A percentile compares a stretch with the other conserved stretches of the same genome.
phyloP scores from a whole-genome alignment of 2,113 vertebrate species.

The Nannobrachium achirus region DNA sequence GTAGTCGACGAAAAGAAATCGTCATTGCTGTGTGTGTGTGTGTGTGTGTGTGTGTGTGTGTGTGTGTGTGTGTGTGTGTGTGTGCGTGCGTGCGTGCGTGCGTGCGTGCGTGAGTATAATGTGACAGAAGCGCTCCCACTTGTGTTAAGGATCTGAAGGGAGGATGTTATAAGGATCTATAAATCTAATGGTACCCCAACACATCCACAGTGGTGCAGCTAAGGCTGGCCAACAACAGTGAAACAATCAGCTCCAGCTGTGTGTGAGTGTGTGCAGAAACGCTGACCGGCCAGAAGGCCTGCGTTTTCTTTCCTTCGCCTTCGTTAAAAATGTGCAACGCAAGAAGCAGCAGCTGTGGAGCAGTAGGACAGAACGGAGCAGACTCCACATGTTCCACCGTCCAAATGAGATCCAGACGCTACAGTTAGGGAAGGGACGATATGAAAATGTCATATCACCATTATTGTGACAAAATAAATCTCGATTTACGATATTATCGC shows the following conservation, averaged over 20 bases:
- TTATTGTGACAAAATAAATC: too few species aligned
- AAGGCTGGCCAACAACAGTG: slow-evolving; percentile 34
- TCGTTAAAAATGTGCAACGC: slow-evolving; percentile 41
- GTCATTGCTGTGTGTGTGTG: background rate
- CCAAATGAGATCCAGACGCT: slow-evolving; percentile 68
- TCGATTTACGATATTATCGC: too few species aligned
- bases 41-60: background rate
- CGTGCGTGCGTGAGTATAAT: background rate
- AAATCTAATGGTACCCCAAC: background rate
- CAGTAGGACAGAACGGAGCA: slow-evolving; percentile 9
- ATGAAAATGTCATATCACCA: too few species aligned
- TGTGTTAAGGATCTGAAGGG: background rate
- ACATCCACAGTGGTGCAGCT: slow-evolving; percentile 13
- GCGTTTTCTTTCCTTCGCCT: slow-evolving; percentile 48
- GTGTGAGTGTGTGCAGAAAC: background rate
- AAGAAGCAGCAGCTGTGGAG: slow-evolving; percentile 56
- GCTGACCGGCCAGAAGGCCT: slow-evolving; percentile 5
- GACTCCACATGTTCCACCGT: slow-evolving; percentile 52
- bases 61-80: background rate
- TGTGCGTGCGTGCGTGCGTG: background rate
- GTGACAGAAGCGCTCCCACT: slow-evolving; percentile 5
- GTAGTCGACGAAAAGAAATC: too few species aligned
- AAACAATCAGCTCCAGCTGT: slow-evolving; percentile 8
- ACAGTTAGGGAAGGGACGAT: too few species aligned
- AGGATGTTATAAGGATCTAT: background rate